Percentiles rank a stretch among this genome's conserved stretches.
Evolutionary conservation across 2,797 vertebrate species (phyloP).

Genomic region (Brachymystax lenok): DNA sequence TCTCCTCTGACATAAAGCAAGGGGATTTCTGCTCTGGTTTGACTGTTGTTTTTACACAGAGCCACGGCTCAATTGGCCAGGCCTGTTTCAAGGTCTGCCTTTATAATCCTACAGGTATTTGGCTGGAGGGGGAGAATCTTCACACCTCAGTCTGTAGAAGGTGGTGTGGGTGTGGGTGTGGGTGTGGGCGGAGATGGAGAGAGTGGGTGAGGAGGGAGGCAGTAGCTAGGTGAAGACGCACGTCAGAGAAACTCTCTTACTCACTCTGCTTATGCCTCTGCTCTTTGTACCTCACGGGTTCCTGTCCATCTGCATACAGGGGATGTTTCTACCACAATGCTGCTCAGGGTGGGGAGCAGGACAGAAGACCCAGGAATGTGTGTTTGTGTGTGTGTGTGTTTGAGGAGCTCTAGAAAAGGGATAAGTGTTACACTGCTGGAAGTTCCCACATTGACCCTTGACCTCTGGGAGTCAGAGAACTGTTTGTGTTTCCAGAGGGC

Average conservation of each 20-base stretch:
- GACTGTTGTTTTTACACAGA: constrained; percentile 61
- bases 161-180: constrained; percentile 33
- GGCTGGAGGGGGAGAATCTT: constrained; percentile 65
- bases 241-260: neutral
- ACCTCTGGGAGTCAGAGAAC: constrained; percentile 55
- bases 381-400: constrained; percentile 11
- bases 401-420: constrained; percentile 24
- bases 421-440: constrained; percentile 50
- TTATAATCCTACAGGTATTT: constrained; percentile 76
- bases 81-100: constrained; percentile 56
- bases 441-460: constrained; percentile 56
- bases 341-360: neutral
- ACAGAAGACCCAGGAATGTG: constrained; percentile 5
- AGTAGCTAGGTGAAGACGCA: neutral
- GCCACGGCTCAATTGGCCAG: constrained; percentile 35
- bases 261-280: neutral
- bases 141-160: constrained; percentile 43
- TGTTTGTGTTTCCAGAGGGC: constrained; percentile 62
- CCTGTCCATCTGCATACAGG: constrained; percentile 69
- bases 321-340: constrained; percentile 44
- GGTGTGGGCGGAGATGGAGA: neutral
- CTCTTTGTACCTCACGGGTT: constrained; percentile 29
- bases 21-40: constrained; percentile 3
- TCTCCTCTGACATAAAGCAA: constrained; percentile 39
- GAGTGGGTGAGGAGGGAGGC: constrained; percentile 13